These are phyloP conservation scores for Drosophila gaucha DNA, from an alignment of 2,888 invertebrate genomes.

Conservation along the genomic window DNA sequence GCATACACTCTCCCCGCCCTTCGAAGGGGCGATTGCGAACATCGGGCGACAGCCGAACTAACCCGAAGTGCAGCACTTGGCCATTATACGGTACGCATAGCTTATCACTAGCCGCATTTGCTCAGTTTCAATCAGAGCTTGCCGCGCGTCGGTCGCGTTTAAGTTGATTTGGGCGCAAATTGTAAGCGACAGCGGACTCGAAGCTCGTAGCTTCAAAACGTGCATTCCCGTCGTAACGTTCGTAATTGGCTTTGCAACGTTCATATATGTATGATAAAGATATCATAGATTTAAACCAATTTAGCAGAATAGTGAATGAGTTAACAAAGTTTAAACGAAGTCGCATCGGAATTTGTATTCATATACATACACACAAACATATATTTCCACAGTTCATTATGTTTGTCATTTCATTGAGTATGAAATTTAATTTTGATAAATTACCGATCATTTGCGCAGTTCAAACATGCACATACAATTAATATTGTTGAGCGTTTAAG, in stretches of 20 bases:
- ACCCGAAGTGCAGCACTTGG: slow-evolving; percentile 23
- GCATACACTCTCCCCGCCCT: slow-evolving; percentile 49
- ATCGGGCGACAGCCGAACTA: slow-evolving; percentile 48
- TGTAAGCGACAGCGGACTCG: slow-evolving; percentile 23
- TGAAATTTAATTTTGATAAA: slow-evolving; percentile 16
- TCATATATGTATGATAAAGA: background rate
- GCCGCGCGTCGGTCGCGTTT: slow-evolving; percentile 67
- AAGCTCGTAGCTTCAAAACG: slow-evolving; percentile 16
- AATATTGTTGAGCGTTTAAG: slow-evolving; percentile 28
- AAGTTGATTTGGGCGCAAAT: slow-evolving; percentile 4
- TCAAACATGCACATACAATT: slow-evolving; percentile 27
- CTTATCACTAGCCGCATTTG: slow-evolving; percentile 52
- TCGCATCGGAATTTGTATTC: background rate
- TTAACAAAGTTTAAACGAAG: background rate
- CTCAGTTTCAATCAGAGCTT: slow-evolving; percentile 81
- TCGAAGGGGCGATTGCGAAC: slow-evolving; percentile 29
- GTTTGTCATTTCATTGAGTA: background rate
- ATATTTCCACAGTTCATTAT: background rate
- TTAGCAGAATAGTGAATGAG: background rate
- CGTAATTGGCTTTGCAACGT: slow-evolving; percentile 20
- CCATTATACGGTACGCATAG: slow-evolving; percentile 32
- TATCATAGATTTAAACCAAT: background rate
- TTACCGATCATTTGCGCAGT: slow-evolving; percentile 31
- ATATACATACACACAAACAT: background rate
- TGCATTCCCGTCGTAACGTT: slow-evolving; percentile 41